These are phyloP conservation scores for Cyrtonyx montezumae DNA, from an alignment of 2,113 vertebrate species.

Conservation along the genomic window DNA sequence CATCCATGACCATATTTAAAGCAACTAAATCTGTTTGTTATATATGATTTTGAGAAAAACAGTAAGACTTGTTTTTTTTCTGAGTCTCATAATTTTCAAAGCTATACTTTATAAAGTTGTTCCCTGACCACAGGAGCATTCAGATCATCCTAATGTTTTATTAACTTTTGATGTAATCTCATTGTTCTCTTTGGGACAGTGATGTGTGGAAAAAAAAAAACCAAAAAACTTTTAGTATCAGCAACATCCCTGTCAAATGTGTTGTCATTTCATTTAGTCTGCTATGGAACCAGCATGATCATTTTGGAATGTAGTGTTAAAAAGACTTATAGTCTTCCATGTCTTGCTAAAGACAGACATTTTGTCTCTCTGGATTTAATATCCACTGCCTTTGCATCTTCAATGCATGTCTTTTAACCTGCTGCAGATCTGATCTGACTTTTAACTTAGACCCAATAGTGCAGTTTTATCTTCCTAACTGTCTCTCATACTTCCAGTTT, in stretches of 20 bases:
- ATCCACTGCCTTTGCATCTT: background rate
- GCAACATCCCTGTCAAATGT: background rate
- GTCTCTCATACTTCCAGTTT: background rate
- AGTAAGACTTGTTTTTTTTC: background rate
- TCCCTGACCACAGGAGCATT: background rate
- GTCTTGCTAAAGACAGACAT: background rate
- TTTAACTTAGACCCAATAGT: background rate
- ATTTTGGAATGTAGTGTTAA: slow-evolving; percentile 7
- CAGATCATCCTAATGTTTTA: background rate
- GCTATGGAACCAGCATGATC: background rate
- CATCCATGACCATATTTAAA: background rate
- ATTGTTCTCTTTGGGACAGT: background rate
- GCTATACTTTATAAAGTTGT: background rate
- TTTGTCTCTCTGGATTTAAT: background rate
- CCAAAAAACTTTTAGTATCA: background rate
- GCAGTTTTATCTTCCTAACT: background rate
- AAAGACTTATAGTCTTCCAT: background rate
- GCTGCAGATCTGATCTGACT: background rate
- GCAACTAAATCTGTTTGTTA: background rate
- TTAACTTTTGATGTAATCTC: background rate
- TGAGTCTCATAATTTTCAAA: background rate
- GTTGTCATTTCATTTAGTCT: slow-evolving; percentile 9
- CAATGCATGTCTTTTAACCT: background rate
- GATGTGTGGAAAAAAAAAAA: background rate
- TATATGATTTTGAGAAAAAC: background rate